phyloP scores from a whole-genome alignment of 2,888 invertebrate species.

The Phyllotreta striolata region DNA sequence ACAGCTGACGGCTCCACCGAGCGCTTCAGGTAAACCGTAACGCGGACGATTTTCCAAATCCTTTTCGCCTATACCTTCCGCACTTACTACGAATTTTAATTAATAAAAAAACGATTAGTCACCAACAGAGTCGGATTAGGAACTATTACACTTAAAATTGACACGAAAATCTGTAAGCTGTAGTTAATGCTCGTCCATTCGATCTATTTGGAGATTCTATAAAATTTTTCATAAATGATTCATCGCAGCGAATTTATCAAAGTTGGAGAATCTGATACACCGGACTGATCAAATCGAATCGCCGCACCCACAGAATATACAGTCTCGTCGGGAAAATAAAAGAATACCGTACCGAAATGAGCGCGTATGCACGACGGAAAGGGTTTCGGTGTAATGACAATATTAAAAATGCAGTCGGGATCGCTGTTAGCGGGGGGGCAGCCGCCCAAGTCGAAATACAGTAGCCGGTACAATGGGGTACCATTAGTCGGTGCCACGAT shows the following conservation, averaged over 20 bases:
- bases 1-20: constrained; percentile 57
- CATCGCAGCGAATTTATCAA: constrained; percentile 1
- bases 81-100: neutral
- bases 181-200: too few species aligned
- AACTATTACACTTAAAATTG: too few species aligned
- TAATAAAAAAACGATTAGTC: neutral
- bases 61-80: constrained; percentile 17
- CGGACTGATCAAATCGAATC: constrained; percentile 14
- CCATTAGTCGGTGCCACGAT: constrained; percentile 54
- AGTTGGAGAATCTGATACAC: constrained; percentile 5
- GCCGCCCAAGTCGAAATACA: constrained; percentile 59
- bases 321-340: constrained; percentile 4
- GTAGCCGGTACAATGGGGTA: constrained; percentile 58
- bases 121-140: neutral
- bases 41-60: constrained; percentile 32
- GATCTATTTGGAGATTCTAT: neutral
- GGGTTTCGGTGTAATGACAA: constrained; percentile 54
- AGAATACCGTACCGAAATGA: constrained; percentile 15
- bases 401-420: constrained; percentile 56
- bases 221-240: too few species aligned
- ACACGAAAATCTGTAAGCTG: too few species aligned
- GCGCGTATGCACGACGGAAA: constrained; percentile 10
- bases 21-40: constrained; percentile 44
- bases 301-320: constrained; percentile 9
- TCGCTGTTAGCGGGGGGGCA: constrained; percentile 51